phyloP scores from a whole-genome alignment of 2,113 vertebrate genomes.

The Amazona guildingii region DNA sequence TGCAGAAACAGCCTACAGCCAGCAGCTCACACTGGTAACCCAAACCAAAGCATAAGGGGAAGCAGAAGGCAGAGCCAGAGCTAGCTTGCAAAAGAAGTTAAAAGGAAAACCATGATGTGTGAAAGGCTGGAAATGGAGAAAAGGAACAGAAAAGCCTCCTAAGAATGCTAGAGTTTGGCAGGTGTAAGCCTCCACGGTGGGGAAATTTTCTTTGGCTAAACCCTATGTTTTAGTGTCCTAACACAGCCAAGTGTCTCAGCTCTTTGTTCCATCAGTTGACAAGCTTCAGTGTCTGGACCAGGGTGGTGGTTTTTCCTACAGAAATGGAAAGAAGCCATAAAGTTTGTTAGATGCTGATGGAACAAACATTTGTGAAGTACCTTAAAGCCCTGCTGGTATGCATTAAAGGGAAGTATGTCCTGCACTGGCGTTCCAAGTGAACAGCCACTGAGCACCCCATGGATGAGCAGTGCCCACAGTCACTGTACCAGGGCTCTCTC shows the following conservation, averaged over 20 bases:
- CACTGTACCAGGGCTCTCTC: neutral
- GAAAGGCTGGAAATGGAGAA: constrained; percentile 45
- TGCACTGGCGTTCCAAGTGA: neutral
- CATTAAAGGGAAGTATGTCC: neutral
- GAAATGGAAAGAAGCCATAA: constrained; percentile 52
- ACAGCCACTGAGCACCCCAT: neutral
- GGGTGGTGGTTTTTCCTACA: constrained; percentile 43
- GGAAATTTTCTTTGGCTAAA: constrained; percentile 1
- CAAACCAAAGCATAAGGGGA: constrained; percentile 51
- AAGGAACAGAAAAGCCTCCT: constrained; percentile 26
- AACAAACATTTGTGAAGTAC: neutral
- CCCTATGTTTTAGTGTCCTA: constrained; percentile 29
- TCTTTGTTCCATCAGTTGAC: constrained; percentile 49
- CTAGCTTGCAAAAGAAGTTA: constrained; percentile 57
- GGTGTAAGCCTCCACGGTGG: neutral
- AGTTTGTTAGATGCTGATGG: constrained; percentile 6
- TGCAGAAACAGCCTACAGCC: constrained; percentile 48
- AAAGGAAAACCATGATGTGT: constrained; percentile 14
- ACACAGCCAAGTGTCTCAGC: constrained; percentile 31
- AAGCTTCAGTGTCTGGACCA: constrained; percentile 41
- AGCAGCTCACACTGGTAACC: constrained; percentile 42
- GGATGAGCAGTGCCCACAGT: neutral
- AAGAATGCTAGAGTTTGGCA: constrained; percentile 8
- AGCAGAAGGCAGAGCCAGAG: constrained; percentile 38
- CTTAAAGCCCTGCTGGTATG: neutral